Evolutionary conservation across 2,888 invertebrate species (phyloP), one percentile per base, ranked within the genome.

Genomic region (Arge pagana): DNA sequence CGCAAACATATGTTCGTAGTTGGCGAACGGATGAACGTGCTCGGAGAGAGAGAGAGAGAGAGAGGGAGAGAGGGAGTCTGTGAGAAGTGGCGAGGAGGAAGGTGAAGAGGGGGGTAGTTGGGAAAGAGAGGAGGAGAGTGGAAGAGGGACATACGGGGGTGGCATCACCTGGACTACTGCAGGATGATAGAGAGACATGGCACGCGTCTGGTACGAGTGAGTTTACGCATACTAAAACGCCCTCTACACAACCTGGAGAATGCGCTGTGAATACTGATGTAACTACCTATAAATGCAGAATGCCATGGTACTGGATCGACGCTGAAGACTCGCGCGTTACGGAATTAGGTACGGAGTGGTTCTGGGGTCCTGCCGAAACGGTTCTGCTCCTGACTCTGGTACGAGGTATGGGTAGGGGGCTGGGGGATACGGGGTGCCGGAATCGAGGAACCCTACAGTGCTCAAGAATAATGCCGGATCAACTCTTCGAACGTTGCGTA

Each of bases 1-100:
- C 62, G 54, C 54, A 57, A 62, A 66, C 66, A 66, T 66, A 66
- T 66, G 66, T 65, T 66, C 63, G 41, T 19, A 16, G 33, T 16
- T 28, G 55, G 28, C 30, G 31, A 28, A 19, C 28, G 28, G 13
- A 35, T 33, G 40, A 19, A n/a, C 19, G n/a, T 21, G 52, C 50
- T 23, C 21, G 13, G 35, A 28, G 24, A 48, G 48, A 39, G 23
- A 49, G 13, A 33, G 41, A 21, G 7, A 28, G 10, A 40, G n/a
- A 18, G 30, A 33, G 37, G 36, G 31, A 49, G 7, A 37, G 37
- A 39, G 30, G 41, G 30, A 53, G 24, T 15, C 11, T 21, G 24
- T n/a, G n/a, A n/a, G n/a, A n/a, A n/a, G 36, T 30, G 30, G 30
- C 39, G 30, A 33, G 21, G 13, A 13, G 21, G 8, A 37, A 13